These are phyloP conservation scores for Thymelicus sylvestris DNA, from an alignment of 2,888 invertebrate species.

Conservation along the genomic window DNA sequence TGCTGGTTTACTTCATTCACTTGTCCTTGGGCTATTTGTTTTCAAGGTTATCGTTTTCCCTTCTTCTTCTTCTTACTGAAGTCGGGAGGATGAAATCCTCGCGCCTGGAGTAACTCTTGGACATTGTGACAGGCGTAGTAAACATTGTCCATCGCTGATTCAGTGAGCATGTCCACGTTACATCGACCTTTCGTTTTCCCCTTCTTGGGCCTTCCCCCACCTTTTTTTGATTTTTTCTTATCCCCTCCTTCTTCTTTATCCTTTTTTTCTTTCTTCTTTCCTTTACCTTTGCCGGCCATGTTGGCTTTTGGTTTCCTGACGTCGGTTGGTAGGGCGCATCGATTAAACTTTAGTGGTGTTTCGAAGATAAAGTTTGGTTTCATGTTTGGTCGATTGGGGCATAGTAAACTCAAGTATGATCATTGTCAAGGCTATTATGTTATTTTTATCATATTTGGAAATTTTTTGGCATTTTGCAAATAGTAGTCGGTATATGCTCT, in stretches of 20 bases:
- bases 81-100: slow-evolving; percentile 96
- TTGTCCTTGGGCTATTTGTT: not conserved
- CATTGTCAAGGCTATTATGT: not conserved
- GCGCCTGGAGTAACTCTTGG: slow-evolving; percentile 92
- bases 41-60: slow-evolving; percentile 22
- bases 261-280: slow-evolving; percentile 82
- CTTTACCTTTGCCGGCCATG: slow-evolving; percentile 72
- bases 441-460: too few species aligned
- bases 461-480: too few species aligned
- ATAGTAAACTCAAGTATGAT: not conserved
- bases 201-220: slow-evolving; percentile 77
- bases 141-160: slow-evolving; percentile 96
- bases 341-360: slow-evolving; percentile 40
- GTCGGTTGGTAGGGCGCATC: slow-evolving; percentile 44
- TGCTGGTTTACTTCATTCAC: not conserved
- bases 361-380: not conserved
- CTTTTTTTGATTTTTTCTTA: slow-evolving; percentile 79
- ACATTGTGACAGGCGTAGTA: slow-evolving; percentile 97
- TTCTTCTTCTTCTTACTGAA: slow-evolving; percentile 95
- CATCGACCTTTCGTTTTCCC: slow-evolving; percentile 87
- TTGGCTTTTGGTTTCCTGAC: not conserved
- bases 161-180: slow-evolving; percentile 93
- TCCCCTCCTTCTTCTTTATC: slow-evolving; percentile 74
- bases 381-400: not conserved
- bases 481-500: too few species aligned